Evolutionary conservation across 2,888 invertebrate genomes (phyloP), one percentile per base, ranked within the genome.

Genomic region (Himalopsyche tibetana): DNA sequence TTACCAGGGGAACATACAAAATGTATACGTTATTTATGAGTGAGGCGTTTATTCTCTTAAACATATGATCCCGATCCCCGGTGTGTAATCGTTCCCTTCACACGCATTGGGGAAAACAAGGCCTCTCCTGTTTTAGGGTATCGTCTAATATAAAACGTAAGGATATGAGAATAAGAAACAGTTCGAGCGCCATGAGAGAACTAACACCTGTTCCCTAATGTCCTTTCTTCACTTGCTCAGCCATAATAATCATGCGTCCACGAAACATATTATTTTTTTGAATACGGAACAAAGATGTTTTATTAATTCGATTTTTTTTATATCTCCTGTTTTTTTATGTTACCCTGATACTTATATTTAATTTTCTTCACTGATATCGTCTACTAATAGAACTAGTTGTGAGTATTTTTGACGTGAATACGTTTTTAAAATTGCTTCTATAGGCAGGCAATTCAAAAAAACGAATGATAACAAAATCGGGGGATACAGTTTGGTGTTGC

Each of bases 71-170:
- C 28, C 63, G 6, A 63, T 19, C 19, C 42, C 42, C 80, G 40
- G 9, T 80, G 80, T 8, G 80, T 80, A 80, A 80, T 80, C 80
- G 80, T 40, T 80, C 40, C n/a, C 80, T 36, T 42, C 42, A n/a
- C 80, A 80, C 80, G 80, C 38, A 40, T 38, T 80, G 80, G 80
- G 80, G 80, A 42, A 40, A 42, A 42, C 40, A 42, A 80, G 38
- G 36, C 40, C 17, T 80, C 40, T 80, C n/a, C 17, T n/a, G 80
- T 38, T n/a, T 80, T 80, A 63, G 80, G 80, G 80, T 42, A 80
- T 80, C 80, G 6, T 80, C 80, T 80, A 17, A 80, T 80, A 80
- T 80, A 80, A 80, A 80, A 80, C 42, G 15, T 80, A 80, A 63
- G 63, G 3, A 63, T 63, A 5, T 63, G 63, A 19, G 19, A 63